Base-by-base conservation (phyloP, 35 echinoderm and acorn worm genomes). In the Ophiothrix spiculata region DNA sequence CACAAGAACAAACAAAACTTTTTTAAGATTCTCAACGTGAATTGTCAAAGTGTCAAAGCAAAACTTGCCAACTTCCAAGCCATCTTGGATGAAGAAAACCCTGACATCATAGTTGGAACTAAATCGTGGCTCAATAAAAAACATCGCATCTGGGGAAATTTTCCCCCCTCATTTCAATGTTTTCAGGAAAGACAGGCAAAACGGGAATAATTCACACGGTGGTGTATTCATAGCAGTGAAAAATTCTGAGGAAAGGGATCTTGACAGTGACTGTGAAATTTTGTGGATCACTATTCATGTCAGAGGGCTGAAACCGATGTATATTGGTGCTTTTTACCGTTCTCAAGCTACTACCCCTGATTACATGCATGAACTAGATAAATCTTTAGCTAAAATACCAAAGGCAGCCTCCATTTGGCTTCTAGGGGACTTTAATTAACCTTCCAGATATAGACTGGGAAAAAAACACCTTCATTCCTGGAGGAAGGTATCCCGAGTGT, bases 241-340 rank as follows among this genome's bases (percentile, higher is more conserved):
- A 39, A 45, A 76, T 33, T 32, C 46, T 56, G 86, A 87, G 60
- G 85, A 88, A 73, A 33, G 32, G 11, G 75, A 76, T 35, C 31
- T 83, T 23, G 79, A 37, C 13, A 88, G 69, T 36, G 37, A 88
- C 40, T 76, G 85, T 81, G 78, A 83, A 63, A 87, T 69, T 46
- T 28, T 92, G 11, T 92, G 84, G 84, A 56, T 81, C 80, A 92
- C 77, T 79, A 79, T 88, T 56, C 85, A 79, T 78, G 75, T 93
- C 1, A 64, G 89, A 29, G 76, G 86, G 38, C 32, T 88, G 0
- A 84, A 86, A 38, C 91, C 82, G 35, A 36, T 89, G 35, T 93
- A 88, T 56, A 60, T 92, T 63, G 77, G 0, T 23, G 39, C 77
- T 0, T 88, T 81, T 54, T 81, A 88, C 38, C 77, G 86, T 19